Evolutionary conservation across 2,888 invertebrate genomes (phyloP), one percentile per base, ranked within the genome.

Genomic region (Drosophila paranaensis): DNA sequence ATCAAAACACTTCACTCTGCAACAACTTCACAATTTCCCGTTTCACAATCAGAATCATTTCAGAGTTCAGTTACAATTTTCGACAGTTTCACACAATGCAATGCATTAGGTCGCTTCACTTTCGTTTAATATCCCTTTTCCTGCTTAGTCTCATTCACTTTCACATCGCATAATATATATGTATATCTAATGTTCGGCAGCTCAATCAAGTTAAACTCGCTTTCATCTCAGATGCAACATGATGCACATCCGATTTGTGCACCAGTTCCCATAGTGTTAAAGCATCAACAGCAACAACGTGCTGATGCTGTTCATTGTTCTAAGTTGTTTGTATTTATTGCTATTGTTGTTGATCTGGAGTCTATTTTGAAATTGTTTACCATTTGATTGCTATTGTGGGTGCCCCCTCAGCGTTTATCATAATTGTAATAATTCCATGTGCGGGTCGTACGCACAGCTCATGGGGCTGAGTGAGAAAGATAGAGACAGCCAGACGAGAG

Each of bases 351-450:
- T 46, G 40, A 25, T 51, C 64, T 46, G 20, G 42, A 45, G 50
- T 63, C 11, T 55, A 50, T 73, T 78, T 62, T 62, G 25, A 65
- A 78, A 78, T 70, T 65, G 74, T 74, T 79, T 70, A 78, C 30
- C 43, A 54, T 77, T 74, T 74, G 77, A 79, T 79, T 77, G 79
- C 60, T 58, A 64, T 74, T 74, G 69, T 61, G 71, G 86, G 60
- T 70, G 67, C 66, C 65, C 60, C 61, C 45, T 63, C 57, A 81
- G 58, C 84, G 89, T 89, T 84, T 84, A 84, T 63, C 71, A 72
- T 84, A 89, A 84, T 84, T 84, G 84, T 89, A 81, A 84, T 89
- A 89, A 89, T 84, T 88, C 81, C 51, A 64, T 80, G 70, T 78
- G 56, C 56, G 43, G 40, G 40, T 39, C 50, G 33, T 64, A 64